Base-by-base conservation (phyloP, 1,140 invertebrate species). In the Diprion similis region DNA sequence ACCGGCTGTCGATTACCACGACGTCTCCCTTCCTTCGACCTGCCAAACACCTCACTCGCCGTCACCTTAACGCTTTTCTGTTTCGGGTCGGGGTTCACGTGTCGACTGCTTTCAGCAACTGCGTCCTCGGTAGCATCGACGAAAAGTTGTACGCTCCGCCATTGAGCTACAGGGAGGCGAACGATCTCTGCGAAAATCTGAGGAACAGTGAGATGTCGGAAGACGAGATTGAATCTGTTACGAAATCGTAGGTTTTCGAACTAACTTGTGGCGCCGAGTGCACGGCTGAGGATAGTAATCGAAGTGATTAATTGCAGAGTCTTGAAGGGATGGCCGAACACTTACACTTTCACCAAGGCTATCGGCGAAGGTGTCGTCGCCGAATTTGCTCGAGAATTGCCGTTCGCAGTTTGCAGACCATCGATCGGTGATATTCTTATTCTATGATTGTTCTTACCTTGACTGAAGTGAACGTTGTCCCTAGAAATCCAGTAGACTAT, bases 331-430 rank as follows among this genome's bases (percentile, higher is more conserved):
- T 81, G 89, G 74, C 90, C 90, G 7, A 91, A 91, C 76, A 89
- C 89, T 66, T 91, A 91, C 78, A 90, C 89, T 7, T 91, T 84
- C 73, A 89, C 90, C 1, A 91, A 91, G 80, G 85, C 89, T 0
- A 75, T 91, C 70, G 87, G 89, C 1, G 90, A 91, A 80, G 77
- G 81, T 11, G 72, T 90, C 8, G 71, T 90, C 11, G 78, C 81
- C 10, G 80, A 89, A 72, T 87, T 88, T 47, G 77, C 78, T 2
- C 68, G 70, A 8, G 74, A 78, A 17, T 46, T 94, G 18, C 93
- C 92, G 10, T 80, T 92, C 4, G 89, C 90, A 59, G 91, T 94
- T 71, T 87, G 92, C 24, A 82, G 93, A 75, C 92, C 93, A 11
- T 92, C 91, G 8, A 93, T 93, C 75, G 90, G 81, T 70, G 75